phyloP scores from a whole-genome alignment of 2,888 invertebrate species.

The Acronicta leporina region DNA sequence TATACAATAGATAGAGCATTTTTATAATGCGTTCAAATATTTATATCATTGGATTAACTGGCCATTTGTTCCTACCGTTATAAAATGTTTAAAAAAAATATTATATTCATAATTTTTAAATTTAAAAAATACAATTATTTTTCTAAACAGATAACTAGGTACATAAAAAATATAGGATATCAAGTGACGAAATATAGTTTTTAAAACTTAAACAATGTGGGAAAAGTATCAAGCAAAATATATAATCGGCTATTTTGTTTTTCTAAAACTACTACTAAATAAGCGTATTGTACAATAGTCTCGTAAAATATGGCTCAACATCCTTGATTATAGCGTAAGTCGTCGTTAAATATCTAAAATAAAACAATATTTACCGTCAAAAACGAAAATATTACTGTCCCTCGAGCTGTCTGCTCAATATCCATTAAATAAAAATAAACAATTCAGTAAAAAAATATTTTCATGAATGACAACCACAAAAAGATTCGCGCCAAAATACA shows the following conservation, averaged over 20 bases:
- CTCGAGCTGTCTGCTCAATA: no score
- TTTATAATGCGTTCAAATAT: not conserved
- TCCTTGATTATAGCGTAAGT: constrained; percentile 70
- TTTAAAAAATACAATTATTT: not conserved
- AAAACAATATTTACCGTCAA: constrained; percentile 12
- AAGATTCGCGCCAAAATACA: constrained; percentile 21
- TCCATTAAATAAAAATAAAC: no score
- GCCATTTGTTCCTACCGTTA: constrained; percentile 14
- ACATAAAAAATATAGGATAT: constrained; percentile 8
- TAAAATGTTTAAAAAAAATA: constrained; percentile 13
- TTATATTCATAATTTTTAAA: constrained; percentile 1
- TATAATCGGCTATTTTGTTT: constrained; percentile 35
- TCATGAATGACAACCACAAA: constrained; percentile 27
- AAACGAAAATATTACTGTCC: constrained; percentile 24
- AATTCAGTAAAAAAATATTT: constrained; percentile 19
- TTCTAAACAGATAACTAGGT: no score
- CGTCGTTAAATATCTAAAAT: constrained; percentile 49
- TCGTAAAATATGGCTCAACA: constrained; percentile 62
- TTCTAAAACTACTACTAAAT: constrained; percentile 46
- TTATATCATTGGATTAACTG: constrained; percentile 16
- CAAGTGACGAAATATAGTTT: constrained; percentile 2
- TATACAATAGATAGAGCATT: not conserved
- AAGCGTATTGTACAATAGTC: constrained; percentile 60
- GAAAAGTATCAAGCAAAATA: not conserved
- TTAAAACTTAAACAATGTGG: not conserved